Percentiles rank a stretch among this genome's conserved stretches.
These are phyloP conservation scores for Phanerotoma sp. DNA, from an alignment of 2,888 invertebrate genomes.

Conservation along the genomic window DNA sequence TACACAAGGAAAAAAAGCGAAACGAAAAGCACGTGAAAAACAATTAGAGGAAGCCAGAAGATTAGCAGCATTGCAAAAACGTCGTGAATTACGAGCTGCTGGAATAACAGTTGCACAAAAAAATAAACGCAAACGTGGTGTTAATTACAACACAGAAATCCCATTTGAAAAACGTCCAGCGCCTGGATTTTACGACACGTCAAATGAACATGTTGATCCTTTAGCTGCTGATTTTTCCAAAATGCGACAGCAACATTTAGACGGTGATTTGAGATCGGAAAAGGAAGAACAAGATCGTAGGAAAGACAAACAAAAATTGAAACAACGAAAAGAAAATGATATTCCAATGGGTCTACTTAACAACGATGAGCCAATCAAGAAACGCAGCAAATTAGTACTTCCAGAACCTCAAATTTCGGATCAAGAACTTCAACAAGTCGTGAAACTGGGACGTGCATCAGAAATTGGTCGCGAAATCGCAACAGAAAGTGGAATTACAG, in stretches of 20 bases:
- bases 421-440: conserved; percentile 85
- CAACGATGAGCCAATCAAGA: conserved; percentile 85
- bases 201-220: conserved; percentile 84
- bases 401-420: conserved; percentile 98
- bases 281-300: conserved; percentile 92
- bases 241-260: conserved; percentile 88
- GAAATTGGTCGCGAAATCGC: conserved; percentile 89
- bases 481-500: conserved; percentile 72
- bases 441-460: conserved; percentile 87
- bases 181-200: conserved; percentile 92
- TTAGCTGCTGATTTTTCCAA: conserved; percentile 87
- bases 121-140: conserved; percentile 83
- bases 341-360: conserved; percentile 88
- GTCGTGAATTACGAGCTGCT: conserved; percentile 95
- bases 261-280: conserved; percentile 87
- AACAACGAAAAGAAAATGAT: conserved; percentile 94
- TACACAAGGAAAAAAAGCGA: conserved; percentile 95
- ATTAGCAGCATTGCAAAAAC: conserved; percentile 94
- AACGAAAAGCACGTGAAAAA: conserved; percentile 94
- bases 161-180: conserved; percentile 96
- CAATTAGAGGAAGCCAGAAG: conserved; percentile 97
- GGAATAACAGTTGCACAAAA: conserved; percentile 77
- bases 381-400: conserved; percentile 92
- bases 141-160: conserved; percentile 96
- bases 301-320: conserved; percentile 93